phyloP scores from a whole-genome alignment of 2,113 vertebrate genomes.

The Phasianus colchicus region DNA sequence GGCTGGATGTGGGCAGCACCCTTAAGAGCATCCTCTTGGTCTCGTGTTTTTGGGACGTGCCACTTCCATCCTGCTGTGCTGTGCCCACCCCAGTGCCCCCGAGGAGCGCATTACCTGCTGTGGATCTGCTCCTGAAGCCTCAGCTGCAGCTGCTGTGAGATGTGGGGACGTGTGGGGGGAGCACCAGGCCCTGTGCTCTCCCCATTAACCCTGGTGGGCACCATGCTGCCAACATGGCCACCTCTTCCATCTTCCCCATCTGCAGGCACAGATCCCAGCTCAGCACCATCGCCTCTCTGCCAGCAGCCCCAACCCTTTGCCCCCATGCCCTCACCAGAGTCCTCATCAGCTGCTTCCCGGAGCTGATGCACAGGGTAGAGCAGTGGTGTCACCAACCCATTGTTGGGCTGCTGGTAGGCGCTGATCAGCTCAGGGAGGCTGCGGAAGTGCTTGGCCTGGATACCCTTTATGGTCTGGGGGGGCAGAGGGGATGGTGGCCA shows the following conservation, averaged over 20 bases:
- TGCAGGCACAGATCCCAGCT: not conserved
- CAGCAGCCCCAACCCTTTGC: rapidly evolving
- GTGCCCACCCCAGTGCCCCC: rapidly evolving
- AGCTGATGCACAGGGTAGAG: conserved; percentile 80
- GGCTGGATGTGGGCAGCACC: not conserved
- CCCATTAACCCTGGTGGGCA: not conserved
- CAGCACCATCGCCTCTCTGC: not conserved
- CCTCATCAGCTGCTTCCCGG: conserved; percentile 73
- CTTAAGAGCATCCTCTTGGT: not conserved
- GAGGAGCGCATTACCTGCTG: conserved; percentile 62
- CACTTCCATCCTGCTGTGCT: not conserved
- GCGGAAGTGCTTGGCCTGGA: conserved; percentile 87
- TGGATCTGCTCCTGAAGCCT: conserved; percentile 82
- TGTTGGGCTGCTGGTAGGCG: conserved; percentile 88
- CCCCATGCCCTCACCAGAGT: conserved; percentile 76
- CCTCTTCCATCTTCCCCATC: conserved; percentile 81
- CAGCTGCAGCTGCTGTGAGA: conserved; percentile 76
- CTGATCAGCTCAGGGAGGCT: conserved; percentile 84
- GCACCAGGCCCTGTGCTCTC: not conserved
- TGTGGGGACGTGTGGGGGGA: not conserved
- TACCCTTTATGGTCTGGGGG: conserved; percentile 84
- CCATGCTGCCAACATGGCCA: not conserved
- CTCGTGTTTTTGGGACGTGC: not conserved
- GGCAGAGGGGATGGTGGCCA: rapidly evolving
- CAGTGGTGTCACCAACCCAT: conserved; percentile 84